Base-by-base conservation (phyloP, 2,797 vertebrate species). In the Alca torda region DNA sequence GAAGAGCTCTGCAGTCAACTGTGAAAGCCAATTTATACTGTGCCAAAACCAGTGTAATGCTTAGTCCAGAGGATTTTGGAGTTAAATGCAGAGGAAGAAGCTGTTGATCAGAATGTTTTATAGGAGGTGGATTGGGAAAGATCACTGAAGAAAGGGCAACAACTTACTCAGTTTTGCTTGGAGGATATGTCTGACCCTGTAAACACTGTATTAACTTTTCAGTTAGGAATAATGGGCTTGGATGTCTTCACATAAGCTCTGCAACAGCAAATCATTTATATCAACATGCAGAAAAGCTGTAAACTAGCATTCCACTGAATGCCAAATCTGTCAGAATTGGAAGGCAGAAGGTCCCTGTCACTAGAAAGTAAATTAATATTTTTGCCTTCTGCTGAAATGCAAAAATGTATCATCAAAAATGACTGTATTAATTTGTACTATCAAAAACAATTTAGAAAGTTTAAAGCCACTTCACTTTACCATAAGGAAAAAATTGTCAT, bases 11-110 rank as follows among this genome's bases (percentile, higher is more conserved):
- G 64, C 76, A 92, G 85, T 75, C 69, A 79, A 74, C 53, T 95
- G 72, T 95, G 96, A 95, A 95, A 94, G 93, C 25, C 79, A 92
- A 93, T 97, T 97, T 95, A 94, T 70, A 79, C 53, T 12, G 16
- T 98, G 97, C 96, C 97, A 97, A 94, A 95, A 97, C 18, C 91
- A 48, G 53, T 30, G 45, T 67, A 84, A 92, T 90, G 65, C 92
- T 94, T 93, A 92, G 53, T 53, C 30, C 37, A 83, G 79, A 89
- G 41, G 65, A 94, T 96, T 96, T 89, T 63, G 88, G 79, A 93
- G 75, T 73, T 79, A 97, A 95, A 94, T 65, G 68, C 5, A 48
- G 87, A 85, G 68, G 88, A 93, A 96, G 91, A 97, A 96, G 87
- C 80, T 88, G 80, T 75, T 84, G 87, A 89, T 93, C 12, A 18